Evolutionary conservation across 2,888 invertebrate genomes (phyloP).

Genomic region (Hemaris fuciformis): DNA sequence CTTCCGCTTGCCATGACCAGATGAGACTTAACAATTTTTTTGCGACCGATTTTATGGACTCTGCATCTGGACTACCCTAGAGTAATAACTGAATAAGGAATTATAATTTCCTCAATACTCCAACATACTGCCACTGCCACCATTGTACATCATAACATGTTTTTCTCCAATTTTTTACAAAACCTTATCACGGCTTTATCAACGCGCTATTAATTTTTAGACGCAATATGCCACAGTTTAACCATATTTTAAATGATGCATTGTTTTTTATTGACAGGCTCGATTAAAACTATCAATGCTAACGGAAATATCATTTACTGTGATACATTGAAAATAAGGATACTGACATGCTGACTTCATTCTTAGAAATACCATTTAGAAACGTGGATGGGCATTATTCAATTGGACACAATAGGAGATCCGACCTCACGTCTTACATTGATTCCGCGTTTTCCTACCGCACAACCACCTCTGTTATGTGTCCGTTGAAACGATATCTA

Average conservation of each 20-base stretch:
- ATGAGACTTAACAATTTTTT: background rate
- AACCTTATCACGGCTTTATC: background rate
- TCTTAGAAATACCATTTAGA: background rate
- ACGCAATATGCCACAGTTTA: background rate
- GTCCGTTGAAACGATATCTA: background rate
- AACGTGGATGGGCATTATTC: slow-evolving; percentile 1
- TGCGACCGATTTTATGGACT: background rate
- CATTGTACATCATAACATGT: too few relatives aligned
- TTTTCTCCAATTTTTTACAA: too few relatives aligned
- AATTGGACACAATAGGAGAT: background rate
- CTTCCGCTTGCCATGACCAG: background rate
- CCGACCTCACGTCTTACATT: background rate
- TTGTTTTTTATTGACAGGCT: too few relatives aligned
- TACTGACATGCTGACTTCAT: background rate
- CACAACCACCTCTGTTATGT: background rate
- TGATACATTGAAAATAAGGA: background rate
- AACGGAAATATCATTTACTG: background rate
- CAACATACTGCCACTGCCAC: too few relatives aligned
- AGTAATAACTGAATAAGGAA: too few relatives aligned
- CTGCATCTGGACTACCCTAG: background rate
- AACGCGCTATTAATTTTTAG: background rate
- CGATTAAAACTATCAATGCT: background rate
- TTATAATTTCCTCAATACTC: too few relatives aligned
- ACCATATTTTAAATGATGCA: too few relatives aligned
- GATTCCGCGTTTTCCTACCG: background rate